Percentiles rank a stretch among this genome's conserved stretches.
Evolutionary conservation across 2,888 invertebrate genomes (phyloP).

Genomic region (Siphonodentalium dalli): DNA sequence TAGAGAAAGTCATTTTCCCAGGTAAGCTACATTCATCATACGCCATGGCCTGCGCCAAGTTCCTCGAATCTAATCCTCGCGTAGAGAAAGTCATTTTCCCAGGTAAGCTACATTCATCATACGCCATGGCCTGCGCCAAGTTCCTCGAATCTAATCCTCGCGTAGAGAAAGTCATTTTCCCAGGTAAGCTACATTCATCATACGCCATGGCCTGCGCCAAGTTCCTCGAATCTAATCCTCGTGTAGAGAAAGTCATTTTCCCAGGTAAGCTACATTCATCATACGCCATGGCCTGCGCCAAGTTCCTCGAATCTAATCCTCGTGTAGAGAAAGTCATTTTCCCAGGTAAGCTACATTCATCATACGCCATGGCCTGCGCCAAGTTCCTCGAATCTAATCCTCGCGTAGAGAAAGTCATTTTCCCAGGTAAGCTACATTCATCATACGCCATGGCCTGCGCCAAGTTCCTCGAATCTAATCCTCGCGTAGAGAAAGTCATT

Average conservation of each 20-base stretch:
- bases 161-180: conserved; percentile 63
- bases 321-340: conserved; percentile 61
- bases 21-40: too few relatives aligned
- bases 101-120: too few relatives aligned
- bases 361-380: conserved; percentile 63
- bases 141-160: conserved; percentile 56
- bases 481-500: conserved; percentile 59
- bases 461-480: conserved; percentile 55
- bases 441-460: conserved; percentile 64
- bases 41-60: conserved; percentile 62
- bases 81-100: conserved; percentile 64
- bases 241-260: conserved; percentile 62
- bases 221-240: conserved; percentile 55
- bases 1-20: conserved; percentile 63
- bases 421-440: conserved; percentile 64
- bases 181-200: too few relatives aligned
- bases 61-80: conserved; percentile 53
- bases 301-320: conserved; percentile 56
- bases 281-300: conserved; percentile 62
- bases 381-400: conserved; percentile 57
- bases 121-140: conserved; percentile 62
- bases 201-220: conserved; percentile 62
- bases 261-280: conserved; percentile 64
- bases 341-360: conserved; percentile 63
- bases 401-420: conserved; percentile 59